These are phyloP conservation scores for Nysson spinosus DNA, from an alignment of 2,888 invertebrate genomes.

Conservation along the genomic window DNA sequence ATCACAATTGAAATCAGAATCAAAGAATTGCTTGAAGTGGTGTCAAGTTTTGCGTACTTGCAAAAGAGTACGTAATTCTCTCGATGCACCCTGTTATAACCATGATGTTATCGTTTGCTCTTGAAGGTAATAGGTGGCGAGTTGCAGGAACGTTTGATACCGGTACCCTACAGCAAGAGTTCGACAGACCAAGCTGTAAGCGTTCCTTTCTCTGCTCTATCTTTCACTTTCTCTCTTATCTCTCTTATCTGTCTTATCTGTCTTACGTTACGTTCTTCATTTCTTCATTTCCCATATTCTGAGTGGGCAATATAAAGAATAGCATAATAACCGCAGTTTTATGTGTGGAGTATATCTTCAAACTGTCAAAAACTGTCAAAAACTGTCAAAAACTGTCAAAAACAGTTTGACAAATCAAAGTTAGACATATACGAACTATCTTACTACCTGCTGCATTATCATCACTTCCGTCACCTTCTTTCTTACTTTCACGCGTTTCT, in stretches of 20 bases:
- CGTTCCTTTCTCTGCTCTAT: slow-evolving; percentile 82
- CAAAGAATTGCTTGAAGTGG: slow-evolving; percentile 37
- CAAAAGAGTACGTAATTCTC: slow-evolving; percentile 59
- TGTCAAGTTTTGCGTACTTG: slow-evolving; percentile 44
- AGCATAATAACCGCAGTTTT: too few species aligned
- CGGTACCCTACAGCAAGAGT: slow-evolving; percentile 99
- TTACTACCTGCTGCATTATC: too few species aligned
- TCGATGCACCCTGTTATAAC: slow-evolving; percentile 78
- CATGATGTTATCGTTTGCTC: slow-evolving; percentile 85
- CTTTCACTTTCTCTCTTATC: slow-evolving; percentile 63
- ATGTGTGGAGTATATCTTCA: too few species aligned
- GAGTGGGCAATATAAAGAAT: too few species aligned
- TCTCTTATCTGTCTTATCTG: slow-evolving; percentile 47
- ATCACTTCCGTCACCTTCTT: too few species aligned
- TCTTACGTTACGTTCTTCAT: slow-evolving; percentile 26
- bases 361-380: too few species aligned
- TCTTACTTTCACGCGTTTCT: too few species aligned
- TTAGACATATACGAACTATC: too few species aligned
- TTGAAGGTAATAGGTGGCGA: slow-evolving; percentile 99
- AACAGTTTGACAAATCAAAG: too few species aligned
- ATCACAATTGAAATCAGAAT: too few species aligned
- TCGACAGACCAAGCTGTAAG: slow-evolving; percentile 99
- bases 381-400: too few species aligned
- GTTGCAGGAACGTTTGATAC: slow-evolving; percentile 99
- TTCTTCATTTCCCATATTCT: slow-evolving; percentile 31